Evolutionary conservation across 2,113 vertebrate genomes (phyloP).

Genomic region (Ginglymostoma cirratum): DNA sequence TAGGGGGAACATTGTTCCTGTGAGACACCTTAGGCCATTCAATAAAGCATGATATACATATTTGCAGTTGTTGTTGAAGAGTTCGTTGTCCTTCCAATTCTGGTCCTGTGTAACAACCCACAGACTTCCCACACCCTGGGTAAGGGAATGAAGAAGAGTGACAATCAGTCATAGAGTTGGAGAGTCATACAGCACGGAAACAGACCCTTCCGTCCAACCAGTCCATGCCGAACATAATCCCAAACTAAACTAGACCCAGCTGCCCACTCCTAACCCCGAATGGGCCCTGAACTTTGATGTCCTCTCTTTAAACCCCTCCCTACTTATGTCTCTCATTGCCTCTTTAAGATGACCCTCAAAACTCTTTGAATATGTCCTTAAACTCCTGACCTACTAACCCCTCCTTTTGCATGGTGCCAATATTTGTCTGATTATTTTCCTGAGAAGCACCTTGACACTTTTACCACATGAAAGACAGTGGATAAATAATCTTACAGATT

Average conservation of each 20-base stretch:
- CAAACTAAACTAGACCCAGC: no score
- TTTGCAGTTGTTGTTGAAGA: not conserved
- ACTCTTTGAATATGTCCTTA: not conserved
- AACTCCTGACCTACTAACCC: not conserved
- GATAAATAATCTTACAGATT: not conserved
- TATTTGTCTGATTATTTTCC: not conserved
- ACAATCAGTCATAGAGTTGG: no score
- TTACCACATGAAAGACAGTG: not conserved
- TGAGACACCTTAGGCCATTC: not conserved
- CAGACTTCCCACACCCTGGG: no score
- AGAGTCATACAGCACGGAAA: no score
- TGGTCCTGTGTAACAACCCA: not conserved
- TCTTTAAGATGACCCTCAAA: not conserved
- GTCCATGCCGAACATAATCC: no score
- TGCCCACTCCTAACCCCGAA: no score
- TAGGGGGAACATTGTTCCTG: not conserved
- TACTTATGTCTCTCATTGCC: not conserved
- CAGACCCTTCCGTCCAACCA: no score
- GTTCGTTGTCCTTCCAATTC: not conserved
- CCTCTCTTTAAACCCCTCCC: not conserved
- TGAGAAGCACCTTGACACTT: not conserved
- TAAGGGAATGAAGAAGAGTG: no score
- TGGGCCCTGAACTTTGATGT: not conserved
- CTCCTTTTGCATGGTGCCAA: not conserved
- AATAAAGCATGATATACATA: not conserved